Evolutionary conservation across 2,113 vertebrate genomes (phyloP).

Genomic region (Cryptotis parvus): DNA sequence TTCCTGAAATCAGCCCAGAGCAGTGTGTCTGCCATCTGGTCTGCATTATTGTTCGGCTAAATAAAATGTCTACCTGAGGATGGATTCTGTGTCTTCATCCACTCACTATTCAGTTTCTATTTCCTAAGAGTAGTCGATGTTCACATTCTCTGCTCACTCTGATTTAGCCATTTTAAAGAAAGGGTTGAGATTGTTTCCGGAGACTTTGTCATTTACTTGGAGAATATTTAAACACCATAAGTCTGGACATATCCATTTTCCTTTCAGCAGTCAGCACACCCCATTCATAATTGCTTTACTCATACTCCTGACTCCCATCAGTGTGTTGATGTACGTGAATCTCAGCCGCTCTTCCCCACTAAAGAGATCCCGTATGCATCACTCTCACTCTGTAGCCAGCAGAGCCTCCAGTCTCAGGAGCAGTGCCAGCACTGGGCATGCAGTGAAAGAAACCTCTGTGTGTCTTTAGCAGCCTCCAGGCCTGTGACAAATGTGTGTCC

Average conservation of each 20-base stretch:
- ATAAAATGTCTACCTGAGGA: neutral
- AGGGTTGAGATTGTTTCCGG: conserved; percentile 18
- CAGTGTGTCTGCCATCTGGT: neutral
- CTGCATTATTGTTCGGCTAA: neutral
- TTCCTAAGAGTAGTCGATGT: neutral
- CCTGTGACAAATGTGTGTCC: neutral
- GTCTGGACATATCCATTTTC: neutral
- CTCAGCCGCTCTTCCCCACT: neutral
- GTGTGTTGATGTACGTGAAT: neutral
- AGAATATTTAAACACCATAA: neutral
- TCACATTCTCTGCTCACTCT: neutral
- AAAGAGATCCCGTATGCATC: neutral
- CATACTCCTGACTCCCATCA: neutral
- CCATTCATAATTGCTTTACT: neutral
- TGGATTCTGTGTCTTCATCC: neutral
- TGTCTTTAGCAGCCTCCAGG: neutral
- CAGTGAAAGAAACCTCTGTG: neutral
- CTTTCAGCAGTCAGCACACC: neutral
- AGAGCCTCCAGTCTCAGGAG: neutral
- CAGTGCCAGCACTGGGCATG: neutral
- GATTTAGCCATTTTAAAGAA: conserved; percentile 20
- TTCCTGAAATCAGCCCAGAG: neutral
- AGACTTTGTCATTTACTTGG: neutral
- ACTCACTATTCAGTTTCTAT: neutral
- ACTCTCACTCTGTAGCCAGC: neutral